Evolutionary conservation across 2,888 invertebrate genomes (phyloP).

Genomic region (Flabesymbios commensalis): DNA sequence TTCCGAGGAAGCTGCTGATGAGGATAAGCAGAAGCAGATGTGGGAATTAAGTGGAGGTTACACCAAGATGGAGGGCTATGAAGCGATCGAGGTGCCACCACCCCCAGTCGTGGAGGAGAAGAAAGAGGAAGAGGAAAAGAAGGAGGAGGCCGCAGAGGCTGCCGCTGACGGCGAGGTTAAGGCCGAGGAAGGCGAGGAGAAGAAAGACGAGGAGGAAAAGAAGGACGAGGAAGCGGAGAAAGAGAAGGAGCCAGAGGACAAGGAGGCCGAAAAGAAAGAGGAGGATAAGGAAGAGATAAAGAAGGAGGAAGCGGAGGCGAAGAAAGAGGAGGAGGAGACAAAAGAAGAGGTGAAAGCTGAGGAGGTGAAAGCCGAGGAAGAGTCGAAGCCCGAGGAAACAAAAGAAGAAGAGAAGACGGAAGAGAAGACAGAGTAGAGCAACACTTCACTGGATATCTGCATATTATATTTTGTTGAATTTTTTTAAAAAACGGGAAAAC

Average conservation of each 20-base stretch:
- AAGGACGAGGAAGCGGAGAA: neutral
- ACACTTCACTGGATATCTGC: too few species aligned
- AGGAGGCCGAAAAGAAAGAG: slow-evolving; percentile 15
- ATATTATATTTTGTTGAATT: too few species aligned
- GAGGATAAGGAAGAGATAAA: slow-evolving; percentile 18
- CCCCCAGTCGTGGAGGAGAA: slow-evolving; percentile 37
- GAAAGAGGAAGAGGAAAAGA: slow-evolving; percentile 18
- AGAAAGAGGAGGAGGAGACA: slow-evolving; percentile 14
- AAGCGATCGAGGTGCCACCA: slow-evolving; percentile 44
- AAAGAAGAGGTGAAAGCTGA: slow-evolving; percentile 18
- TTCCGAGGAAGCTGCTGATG: slow-evolving; percentile 45
- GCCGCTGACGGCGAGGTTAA: slow-evolving; percentile 13
- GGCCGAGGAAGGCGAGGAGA: slow-evolving; percentile 24
- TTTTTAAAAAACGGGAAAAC: too few species aligned
- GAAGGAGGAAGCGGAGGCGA: slow-evolving; percentile 11
- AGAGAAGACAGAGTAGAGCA: neutral
- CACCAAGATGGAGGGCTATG: slow-evolving; percentile 44
- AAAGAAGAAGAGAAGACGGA: neutral
- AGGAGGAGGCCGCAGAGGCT: slow-evolving; percentile 13
- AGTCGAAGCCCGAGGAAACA: neutral
- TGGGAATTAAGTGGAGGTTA: slow-evolving; percentile 49
- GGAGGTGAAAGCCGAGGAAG: neutral
- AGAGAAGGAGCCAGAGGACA: slow-evolving; percentile 6
- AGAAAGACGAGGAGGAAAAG: slow-evolving; percentile 15
- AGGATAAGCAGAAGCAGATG: slow-evolving; percentile 46